Conservation (phyloP, 2,113 vertebrate genomes). For the Oxyruncus cristatus region DNA sequence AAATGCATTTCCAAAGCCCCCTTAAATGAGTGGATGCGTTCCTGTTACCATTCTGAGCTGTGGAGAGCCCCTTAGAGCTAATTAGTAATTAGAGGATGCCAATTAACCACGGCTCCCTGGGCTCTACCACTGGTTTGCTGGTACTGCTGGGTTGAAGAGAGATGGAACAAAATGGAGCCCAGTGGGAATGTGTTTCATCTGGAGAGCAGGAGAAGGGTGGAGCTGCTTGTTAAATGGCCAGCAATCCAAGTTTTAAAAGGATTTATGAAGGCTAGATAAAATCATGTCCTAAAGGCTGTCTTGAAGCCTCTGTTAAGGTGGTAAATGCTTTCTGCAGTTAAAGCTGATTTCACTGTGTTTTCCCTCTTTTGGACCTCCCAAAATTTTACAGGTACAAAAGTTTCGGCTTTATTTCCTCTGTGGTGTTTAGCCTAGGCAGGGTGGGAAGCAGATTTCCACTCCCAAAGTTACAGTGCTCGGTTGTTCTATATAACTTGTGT, state of each 20-base stretch:
- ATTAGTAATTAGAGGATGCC: slow-evolving; percentile 3
- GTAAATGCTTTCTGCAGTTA: not conserved
- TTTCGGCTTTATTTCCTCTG: not conserved
- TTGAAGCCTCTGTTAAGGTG: not conserved
- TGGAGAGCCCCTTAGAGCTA: not conserved
- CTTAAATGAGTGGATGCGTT: not conserved
- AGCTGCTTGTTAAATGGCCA: not conserved
- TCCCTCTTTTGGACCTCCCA: not conserved
- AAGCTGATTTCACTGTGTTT: not conserved
- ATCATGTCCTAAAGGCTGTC: not conserved
- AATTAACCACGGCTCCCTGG: not conserved
- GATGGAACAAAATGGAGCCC: slow-evolving; percentile 4
- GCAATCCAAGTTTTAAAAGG: not conserved
- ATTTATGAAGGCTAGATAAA: slow-evolving; percentile 2
- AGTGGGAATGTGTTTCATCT: not conserved
- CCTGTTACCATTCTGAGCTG: not conserved
- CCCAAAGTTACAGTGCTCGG: not conserved
- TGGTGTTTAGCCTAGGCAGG: not conserved
- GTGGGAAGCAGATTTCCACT: not conserved
- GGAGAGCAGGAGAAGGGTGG: slow-evolving; percentile 26
- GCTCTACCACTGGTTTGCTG: not conserved
- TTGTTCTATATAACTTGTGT: not conserved
- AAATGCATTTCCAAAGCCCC: not conserved
- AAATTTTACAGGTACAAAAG: not conserved
- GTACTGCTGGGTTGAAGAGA: not conserved